phyloP scores from a whole-genome alignment of 2,113 vertebrate genomes.

The Theristicus caerulescens region DNA sequence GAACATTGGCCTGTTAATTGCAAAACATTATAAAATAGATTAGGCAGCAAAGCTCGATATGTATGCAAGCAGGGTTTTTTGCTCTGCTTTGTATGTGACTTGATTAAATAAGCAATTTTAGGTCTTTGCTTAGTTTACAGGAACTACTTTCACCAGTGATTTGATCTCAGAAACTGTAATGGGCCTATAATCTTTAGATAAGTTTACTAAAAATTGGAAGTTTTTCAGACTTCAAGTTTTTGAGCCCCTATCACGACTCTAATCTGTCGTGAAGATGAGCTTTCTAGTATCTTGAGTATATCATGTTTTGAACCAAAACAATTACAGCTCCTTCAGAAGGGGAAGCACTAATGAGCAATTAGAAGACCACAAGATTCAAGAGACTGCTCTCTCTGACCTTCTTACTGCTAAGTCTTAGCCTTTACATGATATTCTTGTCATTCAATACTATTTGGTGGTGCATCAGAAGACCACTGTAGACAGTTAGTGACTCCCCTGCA shows the following conservation, averaged over 20 bases:
- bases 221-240: background rate
- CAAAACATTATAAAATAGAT: constrained; percentile 58
- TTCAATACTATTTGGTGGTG: background rate
- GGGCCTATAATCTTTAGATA: background rate
- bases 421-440: background rate
- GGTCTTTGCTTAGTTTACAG: background rate
- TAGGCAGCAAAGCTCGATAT: background rate
- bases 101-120: constrained; percentile 6
- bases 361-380: background rate
- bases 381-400: background rate
- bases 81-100: background rate
- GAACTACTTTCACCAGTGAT: background rate
- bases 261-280: background rate
- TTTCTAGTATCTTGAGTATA: background rate
- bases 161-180: background rate
- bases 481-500: constrained; percentile 55
- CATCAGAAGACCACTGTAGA: background rate
- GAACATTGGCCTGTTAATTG: constrained; percentile 57
- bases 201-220: background rate
- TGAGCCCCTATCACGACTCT: background rate
- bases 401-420: background rate
- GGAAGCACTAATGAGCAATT: background rate
- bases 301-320: background rate
- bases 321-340: background rate
- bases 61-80: background rate